A percentile compares a stretch with the other conserved stretches of the same genome.
Conservation (phyloP, 2,888 invertebrate genomes). For the Eremobia ochroleuca region DNA sequence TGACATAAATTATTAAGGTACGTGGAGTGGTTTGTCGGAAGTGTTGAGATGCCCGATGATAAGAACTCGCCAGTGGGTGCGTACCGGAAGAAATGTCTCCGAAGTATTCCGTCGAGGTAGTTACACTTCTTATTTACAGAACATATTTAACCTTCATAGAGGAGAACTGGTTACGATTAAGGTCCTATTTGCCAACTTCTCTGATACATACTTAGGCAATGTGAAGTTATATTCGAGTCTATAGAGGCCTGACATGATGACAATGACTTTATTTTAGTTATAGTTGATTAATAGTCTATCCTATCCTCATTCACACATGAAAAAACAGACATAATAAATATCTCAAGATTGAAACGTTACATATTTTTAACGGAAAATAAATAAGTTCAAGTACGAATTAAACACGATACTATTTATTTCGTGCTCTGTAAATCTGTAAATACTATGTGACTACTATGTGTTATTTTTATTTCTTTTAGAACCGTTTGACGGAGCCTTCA, state of each 20-base stretch:
- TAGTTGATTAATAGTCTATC: conserved; percentile 40
- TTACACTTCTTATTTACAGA: conserved; percentile 61
- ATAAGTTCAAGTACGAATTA: conserved; percentile 59
- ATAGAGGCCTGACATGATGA: conserved; percentile 37
- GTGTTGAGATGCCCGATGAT: conserved; percentile 54
- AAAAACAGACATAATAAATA: conserved; percentile 2
- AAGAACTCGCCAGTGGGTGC: conserved; percentile 61
- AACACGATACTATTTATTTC: conserved; percentile 62
- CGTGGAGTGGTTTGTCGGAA: conserved; percentile 75
- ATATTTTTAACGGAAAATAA: conserved; percentile 42
- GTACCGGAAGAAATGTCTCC: conserved; percentile 77
- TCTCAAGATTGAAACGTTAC: conserved; percentile 31
- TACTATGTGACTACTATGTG: conserved; percentile 49
- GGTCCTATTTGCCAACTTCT: conserved; percentile 61
- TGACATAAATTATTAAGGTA: conserved; percentile 78
- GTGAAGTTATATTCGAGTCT: conserved; percentile 45
- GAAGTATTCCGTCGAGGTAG: conserved; percentile 74
- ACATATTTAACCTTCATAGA: conserved; percentile 74
- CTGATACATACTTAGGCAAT: conserved; percentile 38
- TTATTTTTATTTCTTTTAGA: conserved; percentile 38
- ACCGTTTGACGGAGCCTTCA: conserved; percentile 35
- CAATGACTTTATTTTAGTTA: conserved; percentile 35
- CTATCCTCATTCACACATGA: conserved; percentile 14
- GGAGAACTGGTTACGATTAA: conserved; percentile 75
- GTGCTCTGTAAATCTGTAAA: conserved; percentile 43